Evolutionary conservation across 2,113 vertebrate genomes (phyloP), one percentile per base, ranked within the genome.

Genomic region (Muntiacus reevesi): DNA sequence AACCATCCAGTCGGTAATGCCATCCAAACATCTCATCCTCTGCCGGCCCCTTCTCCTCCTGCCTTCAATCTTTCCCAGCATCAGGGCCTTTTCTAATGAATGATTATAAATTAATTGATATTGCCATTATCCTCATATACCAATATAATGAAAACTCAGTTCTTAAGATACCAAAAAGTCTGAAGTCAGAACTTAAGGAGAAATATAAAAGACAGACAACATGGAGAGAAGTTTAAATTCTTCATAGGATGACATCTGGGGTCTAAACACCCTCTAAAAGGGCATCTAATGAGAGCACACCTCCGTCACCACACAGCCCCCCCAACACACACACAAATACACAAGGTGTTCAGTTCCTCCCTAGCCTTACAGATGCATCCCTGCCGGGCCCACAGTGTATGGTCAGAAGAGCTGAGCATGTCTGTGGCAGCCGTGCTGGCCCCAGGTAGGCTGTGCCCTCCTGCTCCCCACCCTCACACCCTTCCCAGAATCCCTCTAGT

Each of bases 101-200:
- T 60, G 62, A 78, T 19, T 57, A 14, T 54, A 84, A 97, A 27
- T 79, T 54, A 10, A 76, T 4, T 62, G 54, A 59, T 10, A 79
- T 7, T 47, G 60, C 9, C 82, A 74, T 97, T 62, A 28, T 60
- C 28, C 28, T 95, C 21, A 33, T 19, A 89, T 81, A 62, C 71
- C 55, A 89, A 43, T 64, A 16, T 33, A 59, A 27, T 67, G 60
- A 95, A 76, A 94, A 82, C 15, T 89, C 30, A 64, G 54, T 82
- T 74, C 62, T 91, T 71, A 81, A 95, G 59, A 76, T 33, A 52
- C 5, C 92, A 30, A 59, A 54, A 92, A 54, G 1, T 45, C 43
- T 55, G 52, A 78, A 60, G 43, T 76, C 30, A 90, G 62, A 92
- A 96, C 2, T 30, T 83, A 6, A 7, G 33, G 14, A 74, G 23